These are phyloP conservation scores for Trichonephila clavipes DNA, from an alignment of 1,140 invertebrate species.

Conservation along the genomic window DNA sequence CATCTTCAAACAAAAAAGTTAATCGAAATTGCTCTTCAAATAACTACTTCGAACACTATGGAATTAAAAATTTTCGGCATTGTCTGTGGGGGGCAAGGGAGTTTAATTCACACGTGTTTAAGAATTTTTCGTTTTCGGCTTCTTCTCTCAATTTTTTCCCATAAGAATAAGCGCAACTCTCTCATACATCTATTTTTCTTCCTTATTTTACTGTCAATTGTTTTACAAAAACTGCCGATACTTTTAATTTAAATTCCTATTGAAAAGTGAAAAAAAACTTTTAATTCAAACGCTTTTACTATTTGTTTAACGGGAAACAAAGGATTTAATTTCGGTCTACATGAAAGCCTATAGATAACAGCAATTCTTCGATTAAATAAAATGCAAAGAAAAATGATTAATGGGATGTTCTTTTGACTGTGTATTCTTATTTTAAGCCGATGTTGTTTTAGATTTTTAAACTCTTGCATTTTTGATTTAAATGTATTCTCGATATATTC, in stretches of 20 bases:
- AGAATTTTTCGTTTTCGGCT: background rate
- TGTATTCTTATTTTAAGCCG: too few relatives aligned
- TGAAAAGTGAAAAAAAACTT: too few relatives aligned
- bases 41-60: background rate
- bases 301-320: background rate
- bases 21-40: background rate
- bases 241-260: background rate
- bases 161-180: background rate
- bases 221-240: background rate
- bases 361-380: too few relatives aligned
- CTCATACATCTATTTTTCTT: background rate
- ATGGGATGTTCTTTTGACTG: too few relatives aligned
- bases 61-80: background rate
- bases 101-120: background rate
- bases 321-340: background rate
- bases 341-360: too few relatives aligned
- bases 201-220: background rate
- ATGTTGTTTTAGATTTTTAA: too few relatives aligned
- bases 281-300: background rate
- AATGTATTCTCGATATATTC: too few relatives aligned
- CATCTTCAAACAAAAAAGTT: background rate
- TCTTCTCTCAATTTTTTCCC: background rate
- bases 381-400: too few relatives aligned
- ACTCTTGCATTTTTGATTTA: too few relatives aligned
- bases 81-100: background rate